Conservation (phyloP, 2,797 vertebrate species). For the Thalassophryne amazonica region DNA sequence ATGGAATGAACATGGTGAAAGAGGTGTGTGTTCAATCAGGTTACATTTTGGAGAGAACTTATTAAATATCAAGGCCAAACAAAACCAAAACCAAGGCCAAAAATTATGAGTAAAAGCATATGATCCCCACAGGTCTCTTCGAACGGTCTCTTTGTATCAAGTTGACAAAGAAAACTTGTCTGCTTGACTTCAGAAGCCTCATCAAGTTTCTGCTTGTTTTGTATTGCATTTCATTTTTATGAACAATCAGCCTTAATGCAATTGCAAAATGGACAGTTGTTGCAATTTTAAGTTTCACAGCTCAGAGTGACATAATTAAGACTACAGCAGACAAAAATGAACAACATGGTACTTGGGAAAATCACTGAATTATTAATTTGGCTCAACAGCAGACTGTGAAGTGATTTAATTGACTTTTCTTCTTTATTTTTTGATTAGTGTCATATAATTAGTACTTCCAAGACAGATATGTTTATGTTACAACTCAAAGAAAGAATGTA, state of each 20-base stretch:
- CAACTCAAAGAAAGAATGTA: conserved; percentile 14
- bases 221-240: too few species aligned
- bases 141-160: neutral
- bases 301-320: neutral
- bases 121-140: neutral
- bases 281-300: neutral
- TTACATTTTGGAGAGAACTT: too few species aligned
- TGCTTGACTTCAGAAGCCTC: neutral
- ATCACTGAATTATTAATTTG: neutral
- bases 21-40: too few species aligned
- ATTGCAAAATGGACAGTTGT: neutral
- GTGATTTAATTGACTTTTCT: too few species aligned
- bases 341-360: neutral
- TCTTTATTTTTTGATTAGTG: too few species aligned
- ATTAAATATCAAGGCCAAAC: too few species aligned
- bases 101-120: neutral
- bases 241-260: neutral
- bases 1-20: too few species aligned
- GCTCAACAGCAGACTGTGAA: neutral
- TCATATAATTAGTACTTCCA: too few species aligned
- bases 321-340: neutral
- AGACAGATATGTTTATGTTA: too few species aligned
- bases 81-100: too few species aligned
- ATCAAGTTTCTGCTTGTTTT: neutral
- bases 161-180: neutral